Conservation (phyloP, 2,113 vertebrate genomes). For the Circaetus cinerascens region DNA sequence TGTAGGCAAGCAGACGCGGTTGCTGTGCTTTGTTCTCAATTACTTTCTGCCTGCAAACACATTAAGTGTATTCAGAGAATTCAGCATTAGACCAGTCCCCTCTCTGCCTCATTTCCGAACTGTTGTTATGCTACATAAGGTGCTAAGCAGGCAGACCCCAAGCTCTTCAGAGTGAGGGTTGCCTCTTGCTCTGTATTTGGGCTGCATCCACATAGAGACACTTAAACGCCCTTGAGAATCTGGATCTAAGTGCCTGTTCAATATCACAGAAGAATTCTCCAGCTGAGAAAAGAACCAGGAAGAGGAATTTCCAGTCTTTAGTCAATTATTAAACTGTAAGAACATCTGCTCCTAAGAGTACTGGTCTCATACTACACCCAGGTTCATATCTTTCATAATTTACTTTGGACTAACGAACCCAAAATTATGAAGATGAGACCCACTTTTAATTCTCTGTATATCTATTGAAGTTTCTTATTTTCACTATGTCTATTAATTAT, state of each 20-base stretch:
- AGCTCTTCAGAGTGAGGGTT: neutral
- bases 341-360: neutral
- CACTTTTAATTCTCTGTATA: neutral
- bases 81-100: neutral
- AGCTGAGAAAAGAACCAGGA: neutral
- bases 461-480: neutral
- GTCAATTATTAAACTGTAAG: conserved; percentile 4
- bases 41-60: neutral
- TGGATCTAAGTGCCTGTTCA: neutral
- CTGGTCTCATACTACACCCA: neutral
- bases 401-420: neutral
- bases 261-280: neutral
- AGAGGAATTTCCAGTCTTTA: neutral
- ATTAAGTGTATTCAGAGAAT: neutral
- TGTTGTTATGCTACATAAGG: neutral
- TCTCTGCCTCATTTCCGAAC: neutral
- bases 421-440: neutral
- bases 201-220: neutral
- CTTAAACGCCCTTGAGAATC: neutral
- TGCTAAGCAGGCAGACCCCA: neutral
- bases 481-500: neutral
- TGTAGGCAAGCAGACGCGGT: neutral
- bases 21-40: neutral
- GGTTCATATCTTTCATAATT: neutral
- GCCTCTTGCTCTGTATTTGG: neutral